These are phyloP conservation scores for Pan paniscus DNA, from an alignment of 2,113 vertebrate genomes.

Conservation along the genomic window DNA sequence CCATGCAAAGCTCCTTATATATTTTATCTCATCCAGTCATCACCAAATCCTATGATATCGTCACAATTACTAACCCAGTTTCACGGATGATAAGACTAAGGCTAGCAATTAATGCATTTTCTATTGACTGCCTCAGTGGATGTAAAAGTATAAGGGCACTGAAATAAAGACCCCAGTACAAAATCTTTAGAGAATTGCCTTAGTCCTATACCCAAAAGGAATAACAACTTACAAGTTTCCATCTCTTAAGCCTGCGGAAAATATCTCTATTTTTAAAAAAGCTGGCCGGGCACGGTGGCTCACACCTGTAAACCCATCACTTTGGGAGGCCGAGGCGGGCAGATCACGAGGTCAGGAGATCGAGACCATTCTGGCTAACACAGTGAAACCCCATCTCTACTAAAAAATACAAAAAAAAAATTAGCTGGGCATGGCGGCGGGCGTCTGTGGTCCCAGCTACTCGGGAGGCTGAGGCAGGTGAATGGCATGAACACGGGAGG, in stretches of 20 bases:
- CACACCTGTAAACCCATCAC: too few species aligned
- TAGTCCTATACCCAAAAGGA: background rate
- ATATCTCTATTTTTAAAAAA: background rate
- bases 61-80: background rate
- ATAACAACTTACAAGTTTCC: background rate
- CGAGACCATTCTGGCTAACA: too few species aligned
- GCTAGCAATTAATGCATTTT: background rate
- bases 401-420: too few species aligned
- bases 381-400: too few species aligned
- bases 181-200: slow-evolving; percentile 43
- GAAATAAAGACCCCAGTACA: background rate
- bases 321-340: too few species aligned
- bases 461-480: too few species aligned
- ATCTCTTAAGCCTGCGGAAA: background rate
- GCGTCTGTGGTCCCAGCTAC: too few species aligned
- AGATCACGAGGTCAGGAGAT: too few species aligned
- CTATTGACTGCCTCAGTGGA: background rate
- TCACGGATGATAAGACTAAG: background rate
- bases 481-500: too few species aligned
- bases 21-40: background rate
- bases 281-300: background rate
- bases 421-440: too few species aligned
- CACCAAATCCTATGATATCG: background rate
- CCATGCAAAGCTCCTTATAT: background rate
- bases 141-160: background rate